Conservation (phyloP, 1,140 invertebrate species). For the Drosophila tristis region DNA sequence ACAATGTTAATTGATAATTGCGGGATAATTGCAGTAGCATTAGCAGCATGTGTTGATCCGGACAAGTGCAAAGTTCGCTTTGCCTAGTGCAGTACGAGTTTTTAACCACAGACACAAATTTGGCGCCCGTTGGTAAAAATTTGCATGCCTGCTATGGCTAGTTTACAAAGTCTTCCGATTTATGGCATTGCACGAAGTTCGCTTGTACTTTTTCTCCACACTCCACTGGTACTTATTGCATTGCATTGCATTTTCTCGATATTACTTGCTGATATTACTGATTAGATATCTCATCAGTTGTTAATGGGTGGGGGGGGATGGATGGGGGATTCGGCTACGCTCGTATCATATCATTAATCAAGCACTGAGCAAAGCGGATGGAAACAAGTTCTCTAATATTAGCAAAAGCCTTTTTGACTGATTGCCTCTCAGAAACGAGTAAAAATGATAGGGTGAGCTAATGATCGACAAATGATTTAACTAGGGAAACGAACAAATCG, state of each 20-base stretch:
- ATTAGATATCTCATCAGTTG: slow-evolving; percentile 1
- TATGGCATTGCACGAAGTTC: background rate
- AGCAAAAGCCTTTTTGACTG: slow-evolving; percentile 11
- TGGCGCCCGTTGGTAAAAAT: background rate
- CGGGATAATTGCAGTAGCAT: slow-evolving; percentile 27
- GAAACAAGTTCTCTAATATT: slow-evolving; percentile 9
- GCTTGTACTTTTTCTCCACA: slow-evolving; percentile 1
- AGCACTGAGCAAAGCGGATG: slow-evolving; percentile 5
- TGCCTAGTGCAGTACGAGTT: background rate
- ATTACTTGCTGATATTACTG: background rate
- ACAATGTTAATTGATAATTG: slow-evolving; percentile 35
- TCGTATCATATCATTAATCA: slow-evolving; percentile 12
- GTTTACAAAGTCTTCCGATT: no score
- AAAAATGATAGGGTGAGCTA: slow-evolving; percentile 16
- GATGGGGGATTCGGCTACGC: no score
- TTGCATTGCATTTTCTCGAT: no score
- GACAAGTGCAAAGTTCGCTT: slow-evolving; percentile 3
- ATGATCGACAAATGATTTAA: slow-evolving; percentile 20
- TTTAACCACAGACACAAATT: background rate
- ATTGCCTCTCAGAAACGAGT: slow-evolving; percentile 8
- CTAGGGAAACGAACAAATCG: slow-evolving; percentile 12
- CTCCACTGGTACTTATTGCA: no score
- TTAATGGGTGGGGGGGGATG: background rate
- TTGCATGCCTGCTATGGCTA: background rate
- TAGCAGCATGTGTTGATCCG: slow-evolving; percentile 21